Evolutionary conservation across 2,797 vertebrate species (phyloP).

Genomic region (Phalloptychus januarius): DNA sequence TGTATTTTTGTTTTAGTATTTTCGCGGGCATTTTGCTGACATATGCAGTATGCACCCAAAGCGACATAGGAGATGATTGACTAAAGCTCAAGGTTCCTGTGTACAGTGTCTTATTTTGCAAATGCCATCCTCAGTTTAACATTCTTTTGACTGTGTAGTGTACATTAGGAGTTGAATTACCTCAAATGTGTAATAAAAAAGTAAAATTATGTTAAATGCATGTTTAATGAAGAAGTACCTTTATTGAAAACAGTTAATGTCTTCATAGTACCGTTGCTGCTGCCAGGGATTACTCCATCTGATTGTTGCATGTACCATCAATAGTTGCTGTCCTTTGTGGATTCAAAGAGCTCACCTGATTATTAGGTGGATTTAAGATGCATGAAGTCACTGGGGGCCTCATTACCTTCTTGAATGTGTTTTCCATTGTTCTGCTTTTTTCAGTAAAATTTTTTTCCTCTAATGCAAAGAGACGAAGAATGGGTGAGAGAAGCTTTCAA

Average conservation of each 20-base stretch:
- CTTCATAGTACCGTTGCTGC: constrained; percentile 22
- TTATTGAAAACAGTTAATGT: constrained; percentile 28
- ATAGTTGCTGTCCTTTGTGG: constrained; percentile 60
- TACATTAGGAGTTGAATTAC: background rate
- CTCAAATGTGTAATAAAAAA: background rate
- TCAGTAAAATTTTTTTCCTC: constrained; percentile 38
- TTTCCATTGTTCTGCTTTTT: constrained; percentile 62
- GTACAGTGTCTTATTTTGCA: background rate
- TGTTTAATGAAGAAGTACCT: constrained; percentile 11
- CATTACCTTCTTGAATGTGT: constrained; percentile 78
- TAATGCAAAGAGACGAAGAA: constrained; percentile 29
- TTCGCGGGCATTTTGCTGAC: background rate
- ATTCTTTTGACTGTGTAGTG: background rate
- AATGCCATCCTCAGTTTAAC: background rate
- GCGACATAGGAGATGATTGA: background rate
- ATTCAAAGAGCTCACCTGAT: constrained; percentile 72
- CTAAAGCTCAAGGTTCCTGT: background rate
- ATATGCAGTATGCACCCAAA: background rate
- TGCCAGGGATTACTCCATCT: constrained; percentile 29
- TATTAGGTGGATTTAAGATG: constrained; percentile 76
- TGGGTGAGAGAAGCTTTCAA: constrained; percentile 33
- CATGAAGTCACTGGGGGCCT: constrained; percentile 74
- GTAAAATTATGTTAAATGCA: background rate
- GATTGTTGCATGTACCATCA: constrained; percentile 47
- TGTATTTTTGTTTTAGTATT: background rate